Evolutionary conservation across 2,113 vertebrate genomes (phyloP).

Genomic region (Istiophorus platypterus): DNA sequence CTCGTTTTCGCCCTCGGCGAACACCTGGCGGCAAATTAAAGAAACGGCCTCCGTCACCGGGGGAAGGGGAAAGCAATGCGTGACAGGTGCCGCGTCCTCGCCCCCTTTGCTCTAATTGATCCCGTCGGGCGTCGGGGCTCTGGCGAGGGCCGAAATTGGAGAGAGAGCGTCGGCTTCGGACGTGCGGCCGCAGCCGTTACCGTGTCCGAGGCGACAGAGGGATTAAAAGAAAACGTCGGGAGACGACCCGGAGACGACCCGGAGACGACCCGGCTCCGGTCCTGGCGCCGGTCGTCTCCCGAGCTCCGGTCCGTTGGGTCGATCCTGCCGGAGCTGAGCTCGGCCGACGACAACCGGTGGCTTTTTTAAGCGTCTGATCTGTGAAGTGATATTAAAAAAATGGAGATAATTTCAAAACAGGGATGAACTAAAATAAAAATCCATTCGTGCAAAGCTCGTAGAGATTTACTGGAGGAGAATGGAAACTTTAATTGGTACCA

Average conservation of each 20-base stretch:
- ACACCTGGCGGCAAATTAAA: constrained; percentile 40
- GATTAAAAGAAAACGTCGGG: too few relatives aligned
- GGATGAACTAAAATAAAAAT: background rate
- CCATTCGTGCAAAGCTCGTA: background rate
- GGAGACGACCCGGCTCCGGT: too few relatives aligned
- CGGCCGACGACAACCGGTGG: background rate
- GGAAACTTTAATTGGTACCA: too few relatives aligned
- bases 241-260: too few relatives aligned
- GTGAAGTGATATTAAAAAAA: background rate
- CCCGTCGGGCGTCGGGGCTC: constrained; percentile 49
- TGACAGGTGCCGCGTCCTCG: constrained; percentile 31
- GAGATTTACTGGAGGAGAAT: too few relatives aligned
- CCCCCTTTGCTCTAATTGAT: constrained; percentile 62
- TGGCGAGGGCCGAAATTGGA: constrained; percentile 19
- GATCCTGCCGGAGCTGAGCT: background rate
- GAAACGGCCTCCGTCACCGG: constrained; percentile 7
- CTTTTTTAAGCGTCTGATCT: too few relatives aligned
- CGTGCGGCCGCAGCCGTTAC: constrained; percentile 4
- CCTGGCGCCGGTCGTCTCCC: too few relatives aligned
- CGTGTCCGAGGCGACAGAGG: background rate
- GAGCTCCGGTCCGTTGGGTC: too few relatives aligned
- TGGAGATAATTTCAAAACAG: background rate
- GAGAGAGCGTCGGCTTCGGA: constrained; percentile 24
- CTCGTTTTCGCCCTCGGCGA: background rate
- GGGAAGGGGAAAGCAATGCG: background rate